Conservation (phyloP, 2,797 vertebrate genomes). For the Sparus aurata region DNA sequence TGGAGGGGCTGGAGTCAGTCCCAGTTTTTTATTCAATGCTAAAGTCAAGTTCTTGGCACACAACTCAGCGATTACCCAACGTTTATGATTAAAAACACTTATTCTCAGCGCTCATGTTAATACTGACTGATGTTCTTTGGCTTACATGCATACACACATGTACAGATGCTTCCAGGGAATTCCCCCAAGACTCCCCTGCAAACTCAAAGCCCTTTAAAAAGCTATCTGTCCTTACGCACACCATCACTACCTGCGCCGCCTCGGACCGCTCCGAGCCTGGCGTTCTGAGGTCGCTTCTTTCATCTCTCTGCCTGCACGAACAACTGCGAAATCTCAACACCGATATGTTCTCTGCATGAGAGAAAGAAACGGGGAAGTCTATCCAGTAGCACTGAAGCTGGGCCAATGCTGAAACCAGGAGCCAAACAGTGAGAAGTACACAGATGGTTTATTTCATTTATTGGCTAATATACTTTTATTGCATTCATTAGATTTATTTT, state of each 20-base stretch:
- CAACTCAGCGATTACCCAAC: background rate
- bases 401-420: slow-evolving; percentile 20
- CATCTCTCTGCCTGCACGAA: background rate
- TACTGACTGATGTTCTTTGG: background rate
- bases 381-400: slow-evolving; percentile 7
- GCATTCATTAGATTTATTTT: slow-evolving; percentile 21
- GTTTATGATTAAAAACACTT: background rate
- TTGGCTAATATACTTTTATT: slow-evolving; percentile 14
- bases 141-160: slow-evolving; percentile 1
- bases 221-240: background rate
- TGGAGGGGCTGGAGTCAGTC: background rate
- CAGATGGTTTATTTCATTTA: slow-evolving; percentile 39
- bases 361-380: background rate
- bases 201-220: slow-evolving; percentile 2
- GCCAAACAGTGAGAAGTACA: slow-evolving; percentile 22
- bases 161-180: background rate
- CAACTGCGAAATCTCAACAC: slow-evolving; percentile 2
- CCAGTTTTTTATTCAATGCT: background rate
- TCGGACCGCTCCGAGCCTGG: background rate
- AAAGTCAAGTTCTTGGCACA: slow-evolving; percentile 1
- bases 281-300: background rate
- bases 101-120: slow-evolving; percentile 3
- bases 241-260: background rate
- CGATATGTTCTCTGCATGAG: background rate
- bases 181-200: background rate